Percentiles rank a stretch among this genome's conserved stretches.
phyloP scores from a whole-genome alignment of 2,888 invertebrate genomes.

The Troides aeacus region DNA sequence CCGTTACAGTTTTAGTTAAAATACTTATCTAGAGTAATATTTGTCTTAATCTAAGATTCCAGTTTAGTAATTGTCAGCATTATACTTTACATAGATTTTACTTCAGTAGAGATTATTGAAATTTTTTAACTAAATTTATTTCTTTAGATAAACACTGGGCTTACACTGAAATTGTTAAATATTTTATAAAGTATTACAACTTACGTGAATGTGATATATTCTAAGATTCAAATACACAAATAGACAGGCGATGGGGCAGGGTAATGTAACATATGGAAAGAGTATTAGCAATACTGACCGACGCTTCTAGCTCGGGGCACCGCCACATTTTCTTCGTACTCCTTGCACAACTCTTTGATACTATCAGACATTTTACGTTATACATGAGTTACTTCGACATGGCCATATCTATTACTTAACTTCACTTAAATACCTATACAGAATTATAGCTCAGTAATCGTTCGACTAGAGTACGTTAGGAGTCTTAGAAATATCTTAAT shows the following conservation, averaged over 20 bases:
- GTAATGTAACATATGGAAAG: background rate
- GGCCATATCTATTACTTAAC: constrained; percentile 30
- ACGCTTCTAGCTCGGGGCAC: constrained; percentile 58
- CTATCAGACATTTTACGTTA: constrained; percentile 61
- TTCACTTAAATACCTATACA: constrained; percentile 26
- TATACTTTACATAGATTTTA: too few species aligned
- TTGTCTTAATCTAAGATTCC: too few species aligned
- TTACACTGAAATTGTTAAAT: too few species aligned
- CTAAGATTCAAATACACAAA: background rate
- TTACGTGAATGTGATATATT: background rate
- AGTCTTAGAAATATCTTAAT: background rate
- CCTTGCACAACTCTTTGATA: constrained; percentile 52
- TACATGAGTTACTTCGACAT: constrained; percentile 34
- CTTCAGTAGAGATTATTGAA: background rate
- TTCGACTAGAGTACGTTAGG: background rate
- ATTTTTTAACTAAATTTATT: background rate
- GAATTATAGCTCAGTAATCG: background rate
- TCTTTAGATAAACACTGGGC: too few species aligned
- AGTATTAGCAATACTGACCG: constrained; percentile 55
- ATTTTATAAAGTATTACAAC: background rate
- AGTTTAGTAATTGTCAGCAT: too few species aligned
- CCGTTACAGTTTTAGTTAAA: too few species aligned
- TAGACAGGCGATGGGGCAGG: too few species aligned
- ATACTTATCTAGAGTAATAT: too few species aligned
- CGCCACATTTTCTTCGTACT: constrained; percentile 54